Base-by-base conservation (phyloP, 2,113 vertebrate species). In the Podarcis muralis region DNA sequence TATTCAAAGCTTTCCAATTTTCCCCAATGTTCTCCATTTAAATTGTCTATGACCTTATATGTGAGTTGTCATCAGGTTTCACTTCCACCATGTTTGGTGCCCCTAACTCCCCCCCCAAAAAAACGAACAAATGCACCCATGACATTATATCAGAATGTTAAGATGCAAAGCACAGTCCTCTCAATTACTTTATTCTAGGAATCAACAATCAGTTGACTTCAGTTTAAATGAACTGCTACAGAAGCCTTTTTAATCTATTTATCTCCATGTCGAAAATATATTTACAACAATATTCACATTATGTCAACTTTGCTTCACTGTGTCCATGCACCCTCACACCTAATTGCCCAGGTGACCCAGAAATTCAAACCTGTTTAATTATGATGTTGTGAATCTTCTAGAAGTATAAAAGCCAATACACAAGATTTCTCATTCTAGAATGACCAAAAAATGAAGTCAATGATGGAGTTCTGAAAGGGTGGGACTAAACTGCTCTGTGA, bases 41-140 rank as follows among this genome's bases (percentile, higher is more conserved):
- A 43, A 32, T 75, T 6, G 78, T n/a, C 87, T 85, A 91, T 0
- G 37, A 88, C 53, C 92, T 90, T 75, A 87, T 0, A 71, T 0
- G 27, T 1, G 1, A 72, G 5, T 65, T 92, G 84, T 27, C 90
- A 89, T 22, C 65, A 23, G 62, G 90, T 57, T 57, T 84, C 43
- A 84, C 1, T 23, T 81, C 7, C 20, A 23, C 59, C n/a, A 81
- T 18, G n/a, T 20, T 22, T 48, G 82, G 15, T 82, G 59, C 80
- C 32, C 27, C 23, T 27, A 68, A 66, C 30, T 3, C 27, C 15
- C 66, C 23, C 4, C 25, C 11, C 18, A 62, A 35, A 18, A 79
- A 30, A 43, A 53, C 1, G 7, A 13, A 66, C 57, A 77, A 22
- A 53, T 62, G 18, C 80, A 27, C 25, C 43, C 0, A 18, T 30